These are phyloP conservation scores for Synergus japonicus DNA, from an alignment of 2,888 invertebrate genomes.

Conservation along the genomic window DNA sequence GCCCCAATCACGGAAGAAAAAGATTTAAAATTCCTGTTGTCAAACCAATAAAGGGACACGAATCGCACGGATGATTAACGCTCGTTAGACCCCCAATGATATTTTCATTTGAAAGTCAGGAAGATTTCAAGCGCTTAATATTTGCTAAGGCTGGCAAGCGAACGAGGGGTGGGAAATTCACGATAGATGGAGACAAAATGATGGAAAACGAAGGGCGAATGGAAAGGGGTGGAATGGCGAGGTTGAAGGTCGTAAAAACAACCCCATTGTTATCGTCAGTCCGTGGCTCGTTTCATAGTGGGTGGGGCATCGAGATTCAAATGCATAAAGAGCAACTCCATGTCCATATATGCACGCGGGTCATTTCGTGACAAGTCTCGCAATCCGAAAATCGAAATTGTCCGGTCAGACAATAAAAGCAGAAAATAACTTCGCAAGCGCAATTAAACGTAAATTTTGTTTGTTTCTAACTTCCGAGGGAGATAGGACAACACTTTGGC, in stretches of 20 bases:
- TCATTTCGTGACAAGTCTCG: neutral
- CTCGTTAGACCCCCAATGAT: conserved; percentile 60
- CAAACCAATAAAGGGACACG: conserved; percentile 49
- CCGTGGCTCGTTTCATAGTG: conserved; percentile 69
- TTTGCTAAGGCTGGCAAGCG: conserved; percentile 63
- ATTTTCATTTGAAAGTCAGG: conserved; percentile 68
- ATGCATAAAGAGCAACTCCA: conserved; percentile 1
- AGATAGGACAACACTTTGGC: too few species aligned
- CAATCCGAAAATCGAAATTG: neutral
- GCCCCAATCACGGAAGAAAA: conserved; percentile 11
- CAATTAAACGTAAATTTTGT: too few species aligned
- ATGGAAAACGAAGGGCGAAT: conserved; percentile 19
- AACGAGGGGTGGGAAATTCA: conserved; percentile 37
- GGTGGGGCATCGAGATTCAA: conserved; percentile 48
- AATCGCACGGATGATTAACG: conserved; percentile 60
- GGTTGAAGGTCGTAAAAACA: conserved; percentile 70
- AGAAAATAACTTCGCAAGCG: neutral
- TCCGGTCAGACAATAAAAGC: neutral
- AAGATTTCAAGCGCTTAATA: conserved; percentile 70
- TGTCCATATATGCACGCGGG: conserved; percentile 3
- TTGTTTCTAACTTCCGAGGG: neutral
- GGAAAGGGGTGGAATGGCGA: conserved; percentile 44
- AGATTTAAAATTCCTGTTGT: conserved; percentile 32
- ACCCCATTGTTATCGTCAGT: conserved; percentile 71
- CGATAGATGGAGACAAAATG: conserved; percentile 47